phyloP scores from a whole-genome alignment of 92 coral and sea anemone genomes.

The Siderastrea siderea region DNA sequence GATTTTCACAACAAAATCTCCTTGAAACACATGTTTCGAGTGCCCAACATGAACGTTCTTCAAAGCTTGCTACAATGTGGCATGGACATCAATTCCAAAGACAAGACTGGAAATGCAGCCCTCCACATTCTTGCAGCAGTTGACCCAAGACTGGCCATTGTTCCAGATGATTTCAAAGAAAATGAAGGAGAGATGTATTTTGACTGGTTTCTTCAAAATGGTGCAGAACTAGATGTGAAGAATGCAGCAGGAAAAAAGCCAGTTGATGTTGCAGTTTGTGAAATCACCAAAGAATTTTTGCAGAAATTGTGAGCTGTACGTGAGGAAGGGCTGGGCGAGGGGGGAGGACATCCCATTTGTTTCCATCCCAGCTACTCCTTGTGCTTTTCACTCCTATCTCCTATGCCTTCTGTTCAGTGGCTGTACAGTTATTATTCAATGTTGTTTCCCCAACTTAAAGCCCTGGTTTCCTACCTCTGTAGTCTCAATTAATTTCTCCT shows the following conservation, averaged over 20 bases:
- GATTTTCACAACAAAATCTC: slow-evolving; percentile 46
- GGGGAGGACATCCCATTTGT: not conserved
- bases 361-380: not conserved
- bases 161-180: slow-evolving; percentile 49
- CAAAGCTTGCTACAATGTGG: slow-evolving; percentile 53
- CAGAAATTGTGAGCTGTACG: not conserved
- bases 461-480: too few species aligned
- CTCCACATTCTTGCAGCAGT: slow-evolving; percentile 61
- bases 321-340: not conserved
- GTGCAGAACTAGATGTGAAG: slow-evolving; percentile 44
- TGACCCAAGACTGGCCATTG: slow-evolving; percentile 35
- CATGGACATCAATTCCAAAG: slow-evolving; percentile 32
- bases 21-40: slow-evolving; percentile 21
- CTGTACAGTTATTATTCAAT: too few species aligned
- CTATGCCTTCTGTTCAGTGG: too few species aligned
- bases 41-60: slow-evolving; percentile 61
- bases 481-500: too few species aligned
- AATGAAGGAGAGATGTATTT: slow-evolving; percentile 36
- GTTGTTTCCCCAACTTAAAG: too few species aligned
- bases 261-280: slow-evolving; percentile 61
- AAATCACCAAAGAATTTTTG: slow-evolving; percentile 40
- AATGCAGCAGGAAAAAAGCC: slow-evolving; percentile 59
- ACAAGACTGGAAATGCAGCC: slow-evolving; percentile 54
- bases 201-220: slow-evolving; percentile 42
- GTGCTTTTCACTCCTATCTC: not conserved